Base-by-base conservation (phyloP, 2,797 vertebrate species). In the Menidia menidia region DNA sequence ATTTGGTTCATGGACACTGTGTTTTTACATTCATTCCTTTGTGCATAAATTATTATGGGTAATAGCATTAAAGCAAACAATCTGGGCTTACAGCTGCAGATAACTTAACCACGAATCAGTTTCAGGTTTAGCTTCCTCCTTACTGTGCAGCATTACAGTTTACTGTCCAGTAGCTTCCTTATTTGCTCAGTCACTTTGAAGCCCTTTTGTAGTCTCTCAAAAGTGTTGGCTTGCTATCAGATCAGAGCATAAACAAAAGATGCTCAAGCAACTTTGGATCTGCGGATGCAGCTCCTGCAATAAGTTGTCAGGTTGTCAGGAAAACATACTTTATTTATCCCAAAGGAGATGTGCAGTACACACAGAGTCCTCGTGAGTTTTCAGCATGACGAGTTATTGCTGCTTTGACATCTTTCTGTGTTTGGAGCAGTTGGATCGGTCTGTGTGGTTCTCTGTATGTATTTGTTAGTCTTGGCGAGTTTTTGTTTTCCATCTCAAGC, bases 391-490 rank as follows among this genome's bases (percentile, higher is more conserved):
- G 35, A 39, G 4, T 39, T 39, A 7, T 10, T 39, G 35, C 35
- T 39, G 35, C 35, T 39, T 39, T 39, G 35, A 39, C 8, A 7
- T 0, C 2, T 39, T 52, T 52, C 30, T 13, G 12, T 52, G 50
- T 51, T 52, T 52, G 25, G 30, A 52, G 19, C 25, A 52, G 33
- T 11, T 18, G 39, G 43, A 53, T 30, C 4, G 12, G 25, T 25
- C 8, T 1, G 12, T 4, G 10, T 11, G 18, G 8, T 12, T 50
- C 3, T 53, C 42, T 52, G 39, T 7, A 31, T 54, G 31, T 18
- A 44, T 1, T 18, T 64, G 4, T 18, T 5, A 30, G 0, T 0
- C 3, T 16, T 15, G 13, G 12, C 6, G 25, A 25, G 25, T 25
- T 25, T 25, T 39, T 39, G 35, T 39, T 39, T 39, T 39, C 9